A percentile compares a stretch with the other conserved stretches of the same genome.
phyloP scores from a whole-genome alignment of 2,113 vertebrate genomes.

The Gambusia affinis region DNA sequence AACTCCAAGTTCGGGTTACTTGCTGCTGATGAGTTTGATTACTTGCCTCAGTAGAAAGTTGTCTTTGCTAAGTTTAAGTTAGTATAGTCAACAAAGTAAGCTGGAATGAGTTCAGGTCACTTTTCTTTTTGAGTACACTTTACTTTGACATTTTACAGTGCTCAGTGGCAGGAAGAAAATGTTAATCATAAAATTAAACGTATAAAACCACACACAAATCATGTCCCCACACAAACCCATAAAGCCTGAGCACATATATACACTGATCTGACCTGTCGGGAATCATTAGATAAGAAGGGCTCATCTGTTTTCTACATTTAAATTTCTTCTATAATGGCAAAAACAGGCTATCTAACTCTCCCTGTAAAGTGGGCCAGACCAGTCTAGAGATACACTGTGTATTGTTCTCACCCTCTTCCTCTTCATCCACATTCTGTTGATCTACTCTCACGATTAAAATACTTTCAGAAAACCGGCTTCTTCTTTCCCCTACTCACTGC shows the following conservation, averaged over 20 bases:
- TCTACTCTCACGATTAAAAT: constrained; percentile 54
- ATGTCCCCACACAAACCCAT: not conserved
- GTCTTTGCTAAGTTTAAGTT: too few species aligned
- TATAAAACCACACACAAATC: not conserved
- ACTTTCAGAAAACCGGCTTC: constrained; percentile 62
- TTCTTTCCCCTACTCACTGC: constrained; percentile 33
- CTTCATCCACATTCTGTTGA: constrained; percentile 45
- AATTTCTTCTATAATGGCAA: constrained; percentile 69
- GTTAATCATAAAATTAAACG: constrained; percentile 6
- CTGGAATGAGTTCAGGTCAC: too few species aligned
- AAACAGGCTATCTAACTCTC: constrained; percentile 73
- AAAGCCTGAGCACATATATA: not conserved
- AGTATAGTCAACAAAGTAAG: too few species aligned
- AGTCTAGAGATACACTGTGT: constrained; percentile 57
- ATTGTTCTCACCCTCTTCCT: constrained; percentile 67
- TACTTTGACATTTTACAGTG: too few species aligned
- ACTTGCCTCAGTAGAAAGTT: too few species aligned
- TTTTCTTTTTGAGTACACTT: too few species aligned
- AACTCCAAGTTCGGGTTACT: too few species aligned
- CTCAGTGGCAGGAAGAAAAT: constrained; percentile 5
- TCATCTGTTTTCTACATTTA: constrained; percentile 72
- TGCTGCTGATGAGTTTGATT: too few species aligned
- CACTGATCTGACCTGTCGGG: constrained; percentile 40
- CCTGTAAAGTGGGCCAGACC: constrained; percentile 33
- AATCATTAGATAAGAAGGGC: constrained; percentile 51